Evolutionary conservation across 53 echinoderm and acorn worm genomes (phyloP).

Genomic region (Paelopatides confundens): DNA sequence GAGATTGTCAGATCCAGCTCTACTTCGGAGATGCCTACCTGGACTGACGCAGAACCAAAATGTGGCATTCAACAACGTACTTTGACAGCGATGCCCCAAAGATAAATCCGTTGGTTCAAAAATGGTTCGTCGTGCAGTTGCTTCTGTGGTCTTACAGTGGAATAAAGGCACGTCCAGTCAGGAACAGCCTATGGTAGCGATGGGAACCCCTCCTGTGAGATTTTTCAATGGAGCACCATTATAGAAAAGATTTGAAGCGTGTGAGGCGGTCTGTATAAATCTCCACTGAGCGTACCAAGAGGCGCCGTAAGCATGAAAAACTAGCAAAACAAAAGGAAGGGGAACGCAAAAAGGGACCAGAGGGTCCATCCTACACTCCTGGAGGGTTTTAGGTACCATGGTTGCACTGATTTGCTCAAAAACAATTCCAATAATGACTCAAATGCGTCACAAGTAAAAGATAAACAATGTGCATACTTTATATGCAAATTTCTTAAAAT

Average conservation of each 20-base stretch:
- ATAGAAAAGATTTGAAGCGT: constrained; percentile 7
- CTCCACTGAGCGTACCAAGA: not conserved
- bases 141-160: constrained; percentile 14
- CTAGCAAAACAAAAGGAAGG: not conserved
- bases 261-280: not conserved
- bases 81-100: constrained; percentile 39
- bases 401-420: too few species aligned
- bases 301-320: constrained; percentile 4
- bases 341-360: not conserved
- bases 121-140: not conserved
- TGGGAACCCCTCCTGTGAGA: not conserved
- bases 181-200: not conserved
- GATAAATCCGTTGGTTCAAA: constrained; percentile 10
- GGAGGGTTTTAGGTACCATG: not conserved
- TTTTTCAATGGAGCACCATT: not conserved
- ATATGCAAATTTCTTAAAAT: too few species aligned
- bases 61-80: constrained; percentile 8
- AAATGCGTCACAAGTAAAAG: too few species aligned
- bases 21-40: constrained; percentile 31
- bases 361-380: not conserved
- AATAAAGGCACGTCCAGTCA: not conserved
- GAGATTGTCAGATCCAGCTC: not conserved
- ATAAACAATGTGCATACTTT: too few species aligned
- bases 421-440: too few species aligned
- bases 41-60: constrained; percentile 55